A percentile compares a stretch with the other conserved stretches of the same genome.
These are phyloP conservation scores for Megalops atlanticus DNA, from an alignment of 2,113 vertebrate genomes.

Conservation along the genomic window DNA sequence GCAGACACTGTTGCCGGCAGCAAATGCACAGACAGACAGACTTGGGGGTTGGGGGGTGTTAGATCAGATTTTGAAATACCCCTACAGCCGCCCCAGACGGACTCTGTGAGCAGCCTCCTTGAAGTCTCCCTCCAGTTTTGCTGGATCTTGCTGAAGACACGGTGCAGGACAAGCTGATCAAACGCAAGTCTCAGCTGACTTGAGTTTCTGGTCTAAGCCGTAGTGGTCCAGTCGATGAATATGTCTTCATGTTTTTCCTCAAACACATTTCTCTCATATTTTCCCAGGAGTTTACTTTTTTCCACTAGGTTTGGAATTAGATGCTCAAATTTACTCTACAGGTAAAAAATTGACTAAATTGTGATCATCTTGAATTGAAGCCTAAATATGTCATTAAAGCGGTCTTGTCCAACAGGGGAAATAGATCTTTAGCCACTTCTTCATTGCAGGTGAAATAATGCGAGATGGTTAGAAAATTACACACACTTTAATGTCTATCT, in stretches of 20 bases:
- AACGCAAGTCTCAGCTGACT: background rate
- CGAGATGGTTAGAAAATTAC: too few species aligned
- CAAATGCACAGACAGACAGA: conserved; percentile 19
- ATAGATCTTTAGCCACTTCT: background rate
- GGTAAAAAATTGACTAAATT: background rate
- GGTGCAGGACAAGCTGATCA: background rate
- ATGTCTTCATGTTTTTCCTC: background rate
- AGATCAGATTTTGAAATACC: conserved; percentile 19
- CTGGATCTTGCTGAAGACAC: background rate
- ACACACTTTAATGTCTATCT: too few species aligned
- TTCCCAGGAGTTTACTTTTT: background rate
- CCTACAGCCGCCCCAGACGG: background rate
- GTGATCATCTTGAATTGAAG: background rate
- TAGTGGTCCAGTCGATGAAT: background rate
- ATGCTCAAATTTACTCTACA: too few species aligned
- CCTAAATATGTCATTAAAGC: background rate
- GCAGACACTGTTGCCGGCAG: background rate
- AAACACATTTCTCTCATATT: background rate
- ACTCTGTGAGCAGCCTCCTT: background rate
- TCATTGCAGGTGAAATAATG: background rate
- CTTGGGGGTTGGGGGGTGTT: background rate
- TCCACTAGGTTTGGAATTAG: background rate
- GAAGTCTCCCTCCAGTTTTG: background rate
- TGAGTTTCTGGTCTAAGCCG: background rate
- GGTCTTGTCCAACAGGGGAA: too few species aligned